Evolutionary conservation across 2,888 invertebrate genomes (phyloP).

Genomic region (Hydriomena furcata): DNA sequence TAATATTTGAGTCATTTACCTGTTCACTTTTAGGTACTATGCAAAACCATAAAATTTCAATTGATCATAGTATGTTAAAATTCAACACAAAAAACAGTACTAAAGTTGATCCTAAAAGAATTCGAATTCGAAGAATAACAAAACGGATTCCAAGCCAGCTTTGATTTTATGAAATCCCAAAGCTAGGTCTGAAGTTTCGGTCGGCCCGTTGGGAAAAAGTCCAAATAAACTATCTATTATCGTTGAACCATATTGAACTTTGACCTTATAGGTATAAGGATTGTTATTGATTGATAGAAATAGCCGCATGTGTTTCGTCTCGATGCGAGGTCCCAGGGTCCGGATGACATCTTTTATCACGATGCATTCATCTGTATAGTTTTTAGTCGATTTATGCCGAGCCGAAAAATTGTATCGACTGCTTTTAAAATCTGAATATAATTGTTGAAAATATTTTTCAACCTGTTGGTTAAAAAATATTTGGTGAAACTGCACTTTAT

Average conservation of each 20-base stretch:
- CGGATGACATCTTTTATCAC: constrained; percentile 82
- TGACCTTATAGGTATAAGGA: constrained; percentile 46
- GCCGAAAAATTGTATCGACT: constrained; percentile 38
- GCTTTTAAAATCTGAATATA: too few species aligned
- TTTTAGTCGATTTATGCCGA: constrained; percentile 57
- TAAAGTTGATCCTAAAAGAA: constrained; percentile 44
- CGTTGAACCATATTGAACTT: constrained; percentile 48
- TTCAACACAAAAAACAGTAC: constrained; percentile 17
- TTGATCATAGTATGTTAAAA: constrained; percentile 12
- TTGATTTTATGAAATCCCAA: constrained; percentile 80
- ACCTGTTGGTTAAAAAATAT: too few species aligned
- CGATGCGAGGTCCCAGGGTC: constrained; percentile 67
- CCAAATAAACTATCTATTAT: constrained; percentile 37
- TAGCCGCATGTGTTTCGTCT: constrained; percentile 56
- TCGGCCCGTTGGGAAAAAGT: constrained; percentile 61
- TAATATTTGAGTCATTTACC: too few species aligned
- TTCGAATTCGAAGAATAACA: constrained; percentile 64
- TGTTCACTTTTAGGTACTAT: too few species aligned
- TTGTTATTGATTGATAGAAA: constrained; percentile 40
- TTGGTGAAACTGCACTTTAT: too few species aligned
- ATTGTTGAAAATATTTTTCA: too few species aligned
- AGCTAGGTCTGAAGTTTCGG: constrained; percentile 77
- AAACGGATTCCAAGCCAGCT: constrained; percentile 56
- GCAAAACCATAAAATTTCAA: not conserved
- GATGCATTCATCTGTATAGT: constrained; percentile 73